Conservation (phyloP, 2,888 invertebrate species). For the Eilema griseolum region DNA sequence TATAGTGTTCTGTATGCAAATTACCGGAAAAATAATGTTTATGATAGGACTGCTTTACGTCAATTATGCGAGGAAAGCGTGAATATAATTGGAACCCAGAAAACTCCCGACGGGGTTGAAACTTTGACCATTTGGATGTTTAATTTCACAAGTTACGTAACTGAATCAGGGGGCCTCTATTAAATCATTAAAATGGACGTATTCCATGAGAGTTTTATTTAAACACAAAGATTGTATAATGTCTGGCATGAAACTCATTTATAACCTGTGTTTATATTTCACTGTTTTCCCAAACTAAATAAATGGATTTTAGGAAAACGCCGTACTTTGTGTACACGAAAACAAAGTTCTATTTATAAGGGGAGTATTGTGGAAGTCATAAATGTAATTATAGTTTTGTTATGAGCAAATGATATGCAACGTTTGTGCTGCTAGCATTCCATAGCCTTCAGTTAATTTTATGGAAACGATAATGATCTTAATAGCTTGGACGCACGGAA, state of each 20-base stretch:
- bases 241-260: slow-evolving; percentile 11
- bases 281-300: slow-evolving; percentile 29
- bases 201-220: slow-evolving; percentile 33
- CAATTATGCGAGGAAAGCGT: neutral
- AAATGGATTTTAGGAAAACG: slow-evolving; percentile 35
- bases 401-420: slow-evolving; percentile 61
- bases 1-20: too few relatives aligned
- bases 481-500: slow-evolving; percentile 56
- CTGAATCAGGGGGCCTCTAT: neutral
- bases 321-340: slow-evolving; percentile 17
- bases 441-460: slow-evolving; percentile 61
- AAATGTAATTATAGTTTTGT: slow-evolving; percentile 63
- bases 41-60: too few relatives aligned
- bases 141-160: neutral
- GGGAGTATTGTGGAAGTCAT: slow-evolving; percentile 58
- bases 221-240: slow-evolving; percentile 34
- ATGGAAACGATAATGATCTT: slow-evolving; percentile 63
- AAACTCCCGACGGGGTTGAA: neutral
- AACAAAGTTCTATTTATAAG: slow-evolving; percentile 52
- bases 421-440: slow-evolving; percentile 54
- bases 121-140: neutral
- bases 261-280: slow-evolving; percentile 22
- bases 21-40: too few relatives aligned
- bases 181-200: slow-evolving; percentile 38
- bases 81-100: neutral